Percentiles rank a stretch among this genome's conserved stretches.
phyloP scores from a whole-genome alignment of 2,113 vertebrate genomes.

The Rhipidura dahli region DNA sequence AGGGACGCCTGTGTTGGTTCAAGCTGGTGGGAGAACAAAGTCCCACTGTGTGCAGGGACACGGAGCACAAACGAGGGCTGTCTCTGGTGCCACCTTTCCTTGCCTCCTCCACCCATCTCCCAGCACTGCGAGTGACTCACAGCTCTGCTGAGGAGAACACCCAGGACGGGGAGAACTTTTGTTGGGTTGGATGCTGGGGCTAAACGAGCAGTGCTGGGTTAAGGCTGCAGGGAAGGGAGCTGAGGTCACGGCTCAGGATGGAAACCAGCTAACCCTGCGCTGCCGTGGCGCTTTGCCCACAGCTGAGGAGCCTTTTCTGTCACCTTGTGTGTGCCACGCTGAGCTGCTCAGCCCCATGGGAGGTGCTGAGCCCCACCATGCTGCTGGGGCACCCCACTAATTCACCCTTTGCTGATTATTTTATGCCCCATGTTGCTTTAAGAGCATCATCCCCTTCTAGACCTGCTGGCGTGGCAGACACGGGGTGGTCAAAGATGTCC shows the following conservation, averaged over 20 bases:
- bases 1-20: not conserved
- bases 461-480: accelerated
- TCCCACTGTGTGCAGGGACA: not conserved
- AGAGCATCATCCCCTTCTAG: not conserved
- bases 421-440: not conserved
- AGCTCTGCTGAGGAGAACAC: not conserved
- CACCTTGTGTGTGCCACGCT: not conserved
- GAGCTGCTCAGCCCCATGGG: not conserved
- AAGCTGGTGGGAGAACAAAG: not conserved
- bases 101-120: not conserved
- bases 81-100: constrained; percentile 1
- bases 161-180: not conserved
- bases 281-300: not conserved
- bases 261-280: not conserved
- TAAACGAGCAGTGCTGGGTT: not conserved
- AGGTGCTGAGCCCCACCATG: accelerated
- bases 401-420: not conserved
- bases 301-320: not conserved
- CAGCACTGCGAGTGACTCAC: not conserved
- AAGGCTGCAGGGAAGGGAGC: not conserved
- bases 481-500: not conserved
- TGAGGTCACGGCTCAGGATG: not conserved
- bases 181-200: not conserved
- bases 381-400: not conserved
- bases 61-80: not conserved